Percentiles rank a stretch among this genome's conserved stretches.
These are phyloP conservation scores for Nasonia oneida DNA, from an alignment of 2,888 invertebrate species.

Conservation along the genomic window DNA sequence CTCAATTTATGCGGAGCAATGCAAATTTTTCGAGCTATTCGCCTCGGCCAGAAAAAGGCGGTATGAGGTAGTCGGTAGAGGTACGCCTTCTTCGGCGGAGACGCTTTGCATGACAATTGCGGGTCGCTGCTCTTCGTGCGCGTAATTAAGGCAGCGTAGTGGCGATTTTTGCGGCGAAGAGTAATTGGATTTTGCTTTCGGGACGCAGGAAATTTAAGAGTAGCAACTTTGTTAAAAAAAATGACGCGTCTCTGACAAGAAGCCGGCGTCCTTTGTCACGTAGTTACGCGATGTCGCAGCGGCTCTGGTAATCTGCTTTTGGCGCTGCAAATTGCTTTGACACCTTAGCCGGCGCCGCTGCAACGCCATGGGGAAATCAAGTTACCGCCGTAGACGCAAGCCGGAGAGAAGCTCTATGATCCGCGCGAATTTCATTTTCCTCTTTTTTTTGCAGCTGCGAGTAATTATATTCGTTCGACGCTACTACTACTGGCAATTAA, in stretches of 20 bases:
- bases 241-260: background rate
- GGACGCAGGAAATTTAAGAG: background rate
- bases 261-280: background rate
- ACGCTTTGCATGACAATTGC: conserved; percentile 49
- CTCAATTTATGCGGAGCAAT: conserved; percentile 51
- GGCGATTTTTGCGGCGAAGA: background rate
- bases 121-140: background rate
- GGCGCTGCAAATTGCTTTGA: conserved; percentile 54
- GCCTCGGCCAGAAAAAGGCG: conserved; percentile 3
- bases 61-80: background rate
- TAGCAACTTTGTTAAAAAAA: background rate
- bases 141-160: conserved; percentile 4
- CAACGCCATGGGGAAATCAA: conserved; percentile 45
- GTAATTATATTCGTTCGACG: background rate
- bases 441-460: background rate
- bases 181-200: background rate
- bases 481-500: background rate
- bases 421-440: background rate
- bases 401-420: background rate
- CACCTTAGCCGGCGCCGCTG: conserved; percentile 14
- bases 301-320: background rate
- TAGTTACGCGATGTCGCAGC: background rate
- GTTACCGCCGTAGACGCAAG: conserved; percentile 16
- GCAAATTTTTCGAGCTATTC: conserved; percentile 28
- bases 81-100: background rate